Conservation (phyloP, 2,888 invertebrate genomes). For the Agriopis aurantiaria region DNA sequence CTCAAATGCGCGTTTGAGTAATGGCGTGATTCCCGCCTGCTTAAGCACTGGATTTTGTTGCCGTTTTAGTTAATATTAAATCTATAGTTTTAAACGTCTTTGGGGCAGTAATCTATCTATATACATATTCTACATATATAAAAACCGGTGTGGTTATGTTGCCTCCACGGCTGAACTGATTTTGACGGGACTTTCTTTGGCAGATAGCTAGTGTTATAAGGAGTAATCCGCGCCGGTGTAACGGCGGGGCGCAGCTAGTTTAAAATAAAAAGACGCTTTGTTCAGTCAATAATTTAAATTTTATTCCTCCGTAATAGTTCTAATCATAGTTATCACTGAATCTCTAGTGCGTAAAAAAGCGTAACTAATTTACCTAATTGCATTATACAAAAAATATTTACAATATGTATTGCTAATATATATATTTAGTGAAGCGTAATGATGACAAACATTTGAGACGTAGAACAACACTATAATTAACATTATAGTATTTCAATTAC, state of each 20-base stretch:
- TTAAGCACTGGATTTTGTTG: no score
- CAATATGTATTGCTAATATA: conserved; percentile 52
- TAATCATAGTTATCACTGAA: conserved; percentile 65
- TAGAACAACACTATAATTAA: conserved; percentile 32
- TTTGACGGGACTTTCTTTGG: no score
- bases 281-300: conserved; percentile 80
- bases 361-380: conserved; percentile 69
- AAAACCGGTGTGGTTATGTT: no score
- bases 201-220: no score
- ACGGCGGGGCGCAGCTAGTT: background rate
- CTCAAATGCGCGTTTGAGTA: no score
- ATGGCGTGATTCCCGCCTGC: no score
- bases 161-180: no score
- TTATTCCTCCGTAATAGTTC: conserved; percentile 64
- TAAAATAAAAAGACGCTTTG: conserved; percentile 48
- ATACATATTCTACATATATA: no score
- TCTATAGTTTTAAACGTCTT: no score
- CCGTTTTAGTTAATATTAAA: no score
- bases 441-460: conserved; percentile 35
- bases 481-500: conserved; percentile 26
- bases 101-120: no score
- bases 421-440: conserved; percentile 53
- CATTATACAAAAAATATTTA: conserved; percentile 66
- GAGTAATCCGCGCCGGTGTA: no score
- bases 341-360: conserved; percentile 73